Percentiles rank a stretch among this genome's conserved stretches.
These are phyloP conservation scores for Coracias cyanogaster DNA, from an alignment of 2,797 vertebrate species.

Conservation along the genomic window DNA sequence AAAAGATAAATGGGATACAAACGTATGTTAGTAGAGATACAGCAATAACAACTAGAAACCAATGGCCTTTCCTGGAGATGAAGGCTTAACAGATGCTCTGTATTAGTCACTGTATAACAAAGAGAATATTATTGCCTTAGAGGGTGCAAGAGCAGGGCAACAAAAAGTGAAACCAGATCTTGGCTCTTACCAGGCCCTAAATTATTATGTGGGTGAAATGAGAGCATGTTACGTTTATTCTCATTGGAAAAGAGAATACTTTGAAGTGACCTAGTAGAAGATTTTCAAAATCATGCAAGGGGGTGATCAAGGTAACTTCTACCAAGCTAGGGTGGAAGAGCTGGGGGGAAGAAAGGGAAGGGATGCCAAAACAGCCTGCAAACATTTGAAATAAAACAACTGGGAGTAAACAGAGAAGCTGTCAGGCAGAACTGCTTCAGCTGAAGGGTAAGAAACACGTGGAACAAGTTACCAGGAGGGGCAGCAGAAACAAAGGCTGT, in stretches of 20 bases:
- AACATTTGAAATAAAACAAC: constrained; percentile 2
- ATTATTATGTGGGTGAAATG: background rate
- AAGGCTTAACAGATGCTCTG: constrained; percentile 25
- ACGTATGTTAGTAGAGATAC: background rate
- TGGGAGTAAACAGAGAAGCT: background rate
- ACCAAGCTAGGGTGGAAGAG: background rate
- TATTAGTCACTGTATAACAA: background rate
- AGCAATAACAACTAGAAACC: background rate
- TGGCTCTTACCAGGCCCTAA: background rate
- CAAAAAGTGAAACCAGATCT: constrained; percentile 41
- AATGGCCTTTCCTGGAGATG: background rate
- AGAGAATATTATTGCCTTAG: background rate
- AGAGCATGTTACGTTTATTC: constrained; percentile 1
- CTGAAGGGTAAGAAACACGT: constrained; percentile 33
- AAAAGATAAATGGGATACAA: background rate
- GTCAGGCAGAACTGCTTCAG: background rate
- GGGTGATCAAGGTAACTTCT: background rate
- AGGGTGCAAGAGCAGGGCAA: constrained; percentile 10
- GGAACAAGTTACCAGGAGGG: constrained; percentile 30
- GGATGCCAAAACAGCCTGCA: background rate
- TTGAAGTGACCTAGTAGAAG: background rate
- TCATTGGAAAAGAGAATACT: constrained; percentile 12
- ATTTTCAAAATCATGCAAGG: background rate
- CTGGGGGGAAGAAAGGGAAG: background rate
- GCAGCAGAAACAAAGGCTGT: constrained; percentile 25